phyloP scores from a whole-genome alignment of 2,113 vertebrate genomes.

The Thamnaconus septentrionalis region DNA sequence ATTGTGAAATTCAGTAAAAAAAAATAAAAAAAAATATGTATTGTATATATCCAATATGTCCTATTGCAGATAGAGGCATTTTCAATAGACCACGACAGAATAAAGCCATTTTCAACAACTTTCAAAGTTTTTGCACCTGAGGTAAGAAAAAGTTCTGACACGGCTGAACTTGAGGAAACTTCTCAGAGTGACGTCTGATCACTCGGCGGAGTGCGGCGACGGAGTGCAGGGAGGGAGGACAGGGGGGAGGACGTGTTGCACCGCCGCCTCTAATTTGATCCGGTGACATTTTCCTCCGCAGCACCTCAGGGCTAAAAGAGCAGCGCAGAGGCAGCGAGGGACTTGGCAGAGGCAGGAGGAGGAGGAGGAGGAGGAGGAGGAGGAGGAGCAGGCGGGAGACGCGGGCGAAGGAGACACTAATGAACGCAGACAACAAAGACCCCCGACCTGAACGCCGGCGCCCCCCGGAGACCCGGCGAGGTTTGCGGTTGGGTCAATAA shows the following conservation, averaged over 20 bases:
- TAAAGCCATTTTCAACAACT: background rate
- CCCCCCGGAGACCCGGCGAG: constrained; percentile 51
- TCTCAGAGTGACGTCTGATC: constrained; percentile 49
- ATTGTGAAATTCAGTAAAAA: no score
- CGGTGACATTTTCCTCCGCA: constrained; percentile 69
- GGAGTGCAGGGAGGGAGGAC: constrained; percentile 50
- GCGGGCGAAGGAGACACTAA: constrained; percentile 69
- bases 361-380: constrained; percentile 3
- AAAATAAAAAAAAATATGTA: no score
- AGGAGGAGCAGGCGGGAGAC: constrained; percentile 15
- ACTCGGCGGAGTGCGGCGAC: constrained; percentile 50
- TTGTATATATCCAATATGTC: no score
- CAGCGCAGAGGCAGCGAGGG: constrained; percentile 40
- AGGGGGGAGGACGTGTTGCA: constrained; percentile 24
- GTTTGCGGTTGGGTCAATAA: constrained; percentile 73
- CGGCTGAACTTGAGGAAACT: constrained; percentile 40
- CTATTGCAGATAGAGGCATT: no score
- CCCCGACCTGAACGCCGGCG: constrained; percentile 63
- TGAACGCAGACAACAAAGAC: constrained; percentile 73
- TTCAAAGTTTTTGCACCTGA: constrained; percentile 30
- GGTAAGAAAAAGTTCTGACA: constrained; percentile 49
- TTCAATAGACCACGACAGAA: no score
- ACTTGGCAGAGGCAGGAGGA: constrained; percentile 16
- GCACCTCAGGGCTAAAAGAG: constrained; percentile 63
- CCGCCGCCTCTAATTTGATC: constrained; percentile 67